A percentile compares a stretch with the other conserved stretches of the same genome.
phyloP scores from a whole-genome alignment of 2,888 invertebrate species.

The Volucella zonaria region DNA sequence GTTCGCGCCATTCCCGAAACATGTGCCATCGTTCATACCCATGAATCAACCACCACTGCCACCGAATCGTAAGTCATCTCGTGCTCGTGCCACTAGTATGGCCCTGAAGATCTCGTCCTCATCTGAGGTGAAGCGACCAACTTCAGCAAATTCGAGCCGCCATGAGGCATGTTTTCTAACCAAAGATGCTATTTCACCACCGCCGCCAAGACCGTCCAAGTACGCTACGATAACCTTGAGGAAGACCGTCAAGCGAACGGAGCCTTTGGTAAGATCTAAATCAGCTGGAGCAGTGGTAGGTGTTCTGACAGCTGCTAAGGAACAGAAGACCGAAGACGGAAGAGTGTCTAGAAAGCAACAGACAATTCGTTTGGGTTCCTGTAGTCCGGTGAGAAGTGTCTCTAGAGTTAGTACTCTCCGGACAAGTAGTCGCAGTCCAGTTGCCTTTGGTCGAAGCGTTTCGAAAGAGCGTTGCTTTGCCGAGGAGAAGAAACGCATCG shows the following conservation, averaged over 20 bases:
- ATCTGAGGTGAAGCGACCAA: slow-evolving; percentile 80
- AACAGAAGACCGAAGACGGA: slow-evolving; percentile 73
- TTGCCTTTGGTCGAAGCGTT: slow-evolving; percentile 82
- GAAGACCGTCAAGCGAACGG: slow-evolving; percentile 79
- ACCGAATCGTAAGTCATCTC: slow-evolving; percentile 90
- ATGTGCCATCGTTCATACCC: slow-evolving; percentile 84
- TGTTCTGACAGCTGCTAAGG: slow-evolving; percentile 75
- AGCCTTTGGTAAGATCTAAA: slow-evolving; percentile 81
- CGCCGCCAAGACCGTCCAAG: slow-evolving; percentile 78
- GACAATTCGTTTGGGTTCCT: slow-evolving; percentile 77
- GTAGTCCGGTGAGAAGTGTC: slow-evolving; percentile 78
- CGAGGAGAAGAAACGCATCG: slow-evolving; percentile 84
- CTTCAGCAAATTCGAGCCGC: slow-evolving; percentile 77
- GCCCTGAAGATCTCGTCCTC: slow-evolving; percentile 85
- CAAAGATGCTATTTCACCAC: slow-evolving; percentile 75
- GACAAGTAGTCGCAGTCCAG: slow-evolving; percentile 82
- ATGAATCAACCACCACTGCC: slow-evolving; percentile 88
- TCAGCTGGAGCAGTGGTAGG: slow-evolving; percentile 80
- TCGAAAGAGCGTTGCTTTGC: slow-evolving; percentile 85
- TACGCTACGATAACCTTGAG: slow-evolving; percentile 81
- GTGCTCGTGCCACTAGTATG: slow-evolving; percentile 84
- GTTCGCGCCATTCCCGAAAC: slow-evolving; percentile 85
- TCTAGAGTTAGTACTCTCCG: slow-evolving; percentile 76
- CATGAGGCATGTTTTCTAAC: slow-evolving; percentile 81
- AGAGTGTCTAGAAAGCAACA: slow-evolving; percentile 77